Evolutionary conservation across 2,888 invertebrate species (phyloP), one percentile per base, ranked within the genome.

Genomic region (Caenorhabditis zanzibari): DNA sequence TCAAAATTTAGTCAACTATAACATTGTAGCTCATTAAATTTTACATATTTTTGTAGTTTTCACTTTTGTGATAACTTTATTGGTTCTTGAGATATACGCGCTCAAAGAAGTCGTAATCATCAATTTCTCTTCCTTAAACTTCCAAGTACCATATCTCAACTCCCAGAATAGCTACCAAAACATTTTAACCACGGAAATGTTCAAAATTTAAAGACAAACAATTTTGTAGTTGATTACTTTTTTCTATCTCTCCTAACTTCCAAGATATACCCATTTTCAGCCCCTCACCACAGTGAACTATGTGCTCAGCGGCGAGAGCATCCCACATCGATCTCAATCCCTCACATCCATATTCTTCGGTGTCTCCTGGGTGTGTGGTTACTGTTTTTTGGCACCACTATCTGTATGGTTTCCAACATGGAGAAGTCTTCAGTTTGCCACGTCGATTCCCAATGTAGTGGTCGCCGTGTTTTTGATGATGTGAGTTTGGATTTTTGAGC

Each of bases 251-350:
- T 7, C 7, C 7, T 32, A 10, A 44, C 14, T 44, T 16, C 16
- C 32, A 38, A 38, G 38, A 10, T 12, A 38, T 38, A 38, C 10
- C 32, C 16, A n/a, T 32, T 28, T 71, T 83, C 64, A 84, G 84
- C 80, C 84, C 10, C 76, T 84, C 35, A 84, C 84, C n/a, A 76
- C 81, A 10, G 84, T 84, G 4, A 84, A 84, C 59, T 84, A 76
- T 35, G 84, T 84, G 32, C 52, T 84, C 4, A 76, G 81, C 44
- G 77, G 69, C 10, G 84, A 84, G 41, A 73, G 73, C 22, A 81
- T 84, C 19, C 84, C 84, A 10, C 54, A 19, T n/a, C 64, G 76
- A 41, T 68, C 81, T 19, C 81, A 81, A 16, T 81, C 81, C 3
- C 9, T 81, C 7, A 75, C 74, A 0, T 84, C 84, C 9, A 79